These are phyloP conservation scores for Macrotis lagotis DNA, from an alignment of 2,113 vertebrate genomes.

Conservation along the genomic window DNA sequence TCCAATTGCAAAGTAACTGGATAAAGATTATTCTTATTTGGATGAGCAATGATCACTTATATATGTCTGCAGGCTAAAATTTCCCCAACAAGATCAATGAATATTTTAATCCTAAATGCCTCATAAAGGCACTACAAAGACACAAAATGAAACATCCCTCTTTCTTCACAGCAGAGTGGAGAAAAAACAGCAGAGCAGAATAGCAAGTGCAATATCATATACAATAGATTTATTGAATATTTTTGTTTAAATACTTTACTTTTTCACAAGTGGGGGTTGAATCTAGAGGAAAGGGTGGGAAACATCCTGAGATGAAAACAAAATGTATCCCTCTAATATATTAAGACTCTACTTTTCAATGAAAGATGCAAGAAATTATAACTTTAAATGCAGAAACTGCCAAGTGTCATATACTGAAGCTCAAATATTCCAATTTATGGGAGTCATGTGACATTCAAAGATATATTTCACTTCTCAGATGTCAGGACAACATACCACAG, in stretches of 20 bases:
- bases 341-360: not conserved
- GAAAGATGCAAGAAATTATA: not conserved
- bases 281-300: not conserved
- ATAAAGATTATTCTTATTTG: not conserved
- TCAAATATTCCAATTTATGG: not conserved
- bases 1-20: not conserved
- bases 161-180: not conserved
- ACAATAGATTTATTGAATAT: not conserved
- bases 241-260: not conserved
- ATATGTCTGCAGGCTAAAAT: not conserved
- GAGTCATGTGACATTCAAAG: not conserved
- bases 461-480: not conserved
- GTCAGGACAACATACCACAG: not conserved
- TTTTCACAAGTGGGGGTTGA: not conserved
- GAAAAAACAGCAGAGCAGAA: not conserved
- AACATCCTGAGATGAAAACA: not conserved
- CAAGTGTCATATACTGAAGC: not conserved
- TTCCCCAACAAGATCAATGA: not conserved
- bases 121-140: not conserved
- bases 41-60: not conserved
- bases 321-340: not conserved
- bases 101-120: not conserved
- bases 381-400: not conserved
- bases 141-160: not conserved
- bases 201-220: not conserved